Evolutionary conservation across 1,140 invertebrate species (phyloP).

Genomic region (Zaprionus tsacasi): DNA sequence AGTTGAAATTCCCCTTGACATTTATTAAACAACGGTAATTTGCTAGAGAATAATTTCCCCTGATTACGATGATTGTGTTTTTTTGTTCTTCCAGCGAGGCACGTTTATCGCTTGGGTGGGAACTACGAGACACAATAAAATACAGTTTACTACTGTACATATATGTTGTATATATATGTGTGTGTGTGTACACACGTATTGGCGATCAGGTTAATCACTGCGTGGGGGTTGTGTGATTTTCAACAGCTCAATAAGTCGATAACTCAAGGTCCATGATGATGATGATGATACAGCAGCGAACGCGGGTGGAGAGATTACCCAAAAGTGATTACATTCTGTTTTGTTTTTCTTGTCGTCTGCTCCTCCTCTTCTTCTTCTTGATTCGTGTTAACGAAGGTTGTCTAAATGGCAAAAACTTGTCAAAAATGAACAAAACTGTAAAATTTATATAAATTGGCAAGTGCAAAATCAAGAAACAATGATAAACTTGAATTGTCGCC

Average conservation of each 20-base stretch:
- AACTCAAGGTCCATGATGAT: constrained; percentile 69
- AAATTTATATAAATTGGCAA: constrained; percentile 52
- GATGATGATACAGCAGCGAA: constrained; percentile 51
- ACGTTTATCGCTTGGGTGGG: constrained; percentile 18
- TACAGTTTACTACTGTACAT: background rate
- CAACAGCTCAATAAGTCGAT: constrained; percentile 61
- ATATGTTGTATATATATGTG: background rate
- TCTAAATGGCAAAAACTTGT: constrained; percentile 54
- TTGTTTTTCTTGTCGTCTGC: constrained; percentile 22
- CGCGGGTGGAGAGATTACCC: constrained; percentile 56
- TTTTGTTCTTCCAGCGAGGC: background rate
- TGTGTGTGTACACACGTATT: background rate
- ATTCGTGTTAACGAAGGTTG: constrained; percentile 58
- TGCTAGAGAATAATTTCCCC: constrained; percentile 26
- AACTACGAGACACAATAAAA: constrained; percentile 18
- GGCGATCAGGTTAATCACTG: constrained; percentile 6
- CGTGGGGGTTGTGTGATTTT: constrained; percentile 49
- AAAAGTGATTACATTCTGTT: constrained; percentile 60
- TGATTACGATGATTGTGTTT: constrained; percentile 16
- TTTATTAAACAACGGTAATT: constrained; percentile 31
- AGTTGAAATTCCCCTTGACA: constrained; percentile 38
- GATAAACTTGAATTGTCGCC: constrained; percentile 45
- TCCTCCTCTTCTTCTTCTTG: background rate
- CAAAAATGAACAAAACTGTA: constrained; percentile 50
- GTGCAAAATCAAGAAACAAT: constrained; percentile 58